Evolutionary conservation across 2,888 invertebrate species (phyloP), one percentile per base, ranked within the genome.

Genomic region (Ectemnius lituratus): DNA sequence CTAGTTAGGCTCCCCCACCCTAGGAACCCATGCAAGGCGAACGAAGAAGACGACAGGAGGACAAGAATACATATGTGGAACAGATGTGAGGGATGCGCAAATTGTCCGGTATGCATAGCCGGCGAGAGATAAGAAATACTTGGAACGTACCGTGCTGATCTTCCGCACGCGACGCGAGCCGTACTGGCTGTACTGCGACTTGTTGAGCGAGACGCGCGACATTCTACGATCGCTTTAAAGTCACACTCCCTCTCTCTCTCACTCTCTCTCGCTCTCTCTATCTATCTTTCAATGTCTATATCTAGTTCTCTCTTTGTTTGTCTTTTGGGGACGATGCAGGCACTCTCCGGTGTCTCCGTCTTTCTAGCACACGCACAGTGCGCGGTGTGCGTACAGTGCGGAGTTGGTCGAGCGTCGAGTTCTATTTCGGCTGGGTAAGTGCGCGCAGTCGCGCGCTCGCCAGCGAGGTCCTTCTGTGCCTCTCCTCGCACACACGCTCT

Each of bases 181-280:
- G 86, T 90, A 90, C 84, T 88, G 88, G 85, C 89, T 88, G 85
- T 88, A 88, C 86, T 90, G 89, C 77, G 91, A 90, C 86, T 90
- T 91, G 88, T 88, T 91, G 82, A 91, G 89, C 83, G 90, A 90
- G 80, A 88, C 90, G 79, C 90, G 88, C 87, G 91, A 91, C 91
- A 91, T 90, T 87, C 82, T 89, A 83, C 69, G 67, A 80, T 66
- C 82, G 82, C 78, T 64, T 82, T 80, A 75, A 76, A 79, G 76
- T 79, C 78, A 75, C 78, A 76, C 79, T 16, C 52, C 14, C 52
- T 52, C 52, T n/a, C 52, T 52, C n/a, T 14, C 52, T 16, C 52
- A 16, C 52, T 14, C 52, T n/a, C 11, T 52, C 52, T 8, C 52
- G n/a, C 16, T 52, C 52, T 11, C 52, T 52, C 52, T 52, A 6